A percentile compares a stretch with the other conserved stretches of the same genome.
Conservation (phyloP, 2,113 vertebrate species). For the Psettodes erumei region DNA sequence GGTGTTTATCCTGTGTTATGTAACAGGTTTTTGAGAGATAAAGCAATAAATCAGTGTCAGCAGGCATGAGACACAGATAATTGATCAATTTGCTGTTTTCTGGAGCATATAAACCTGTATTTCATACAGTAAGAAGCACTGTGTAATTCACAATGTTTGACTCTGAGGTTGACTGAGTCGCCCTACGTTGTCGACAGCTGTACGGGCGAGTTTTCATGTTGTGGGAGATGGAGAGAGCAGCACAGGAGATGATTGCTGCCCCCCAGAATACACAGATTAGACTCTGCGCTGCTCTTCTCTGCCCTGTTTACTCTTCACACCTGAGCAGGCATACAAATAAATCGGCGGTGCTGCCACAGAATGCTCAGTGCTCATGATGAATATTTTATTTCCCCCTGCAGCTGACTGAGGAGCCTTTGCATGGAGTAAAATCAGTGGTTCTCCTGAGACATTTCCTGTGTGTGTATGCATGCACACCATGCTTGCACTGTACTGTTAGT, state of each 20-base stretch:
- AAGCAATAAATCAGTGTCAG: conserved; percentile 28
- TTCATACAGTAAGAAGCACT: background rate
- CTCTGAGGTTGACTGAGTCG: conserved; percentile 18
- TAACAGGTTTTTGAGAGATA: conserved; percentile 22
- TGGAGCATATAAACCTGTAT: background rate
- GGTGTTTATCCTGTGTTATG: conserved; percentile 25
- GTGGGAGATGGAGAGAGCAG: conserved; percentile 39
- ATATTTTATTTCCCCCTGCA: conserved; percentile 75
- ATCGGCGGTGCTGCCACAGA: conserved; percentile 55
- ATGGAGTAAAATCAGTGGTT: conserved; percentile 66
- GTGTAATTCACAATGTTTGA: background rate
- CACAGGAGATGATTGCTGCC: conserved; percentile 44
- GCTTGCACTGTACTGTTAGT: conserved; percentile 36
- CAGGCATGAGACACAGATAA: conserved; percentile 24
- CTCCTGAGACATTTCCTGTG: conserved; percentile 41
- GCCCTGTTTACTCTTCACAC: conserved; percentile 72
- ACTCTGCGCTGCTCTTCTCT: conserved; percentile 50
- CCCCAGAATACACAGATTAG: conserved; percentile 67
- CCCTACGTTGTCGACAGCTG: conserved; percentile 25
- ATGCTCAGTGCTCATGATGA: conserved; percentile 68
- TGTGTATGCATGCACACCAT: background rate
- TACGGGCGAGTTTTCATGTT: conserved; percentile 45
- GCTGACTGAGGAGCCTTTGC: conserved; percentile 65
- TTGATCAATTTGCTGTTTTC: conserved; percentile 33
- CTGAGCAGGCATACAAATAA: conserved; percentile 75